Evolutionary conservation across 2,797 vertebrate species (phyloP).

Genomic region (Tenualosa ilisha): DNA sequence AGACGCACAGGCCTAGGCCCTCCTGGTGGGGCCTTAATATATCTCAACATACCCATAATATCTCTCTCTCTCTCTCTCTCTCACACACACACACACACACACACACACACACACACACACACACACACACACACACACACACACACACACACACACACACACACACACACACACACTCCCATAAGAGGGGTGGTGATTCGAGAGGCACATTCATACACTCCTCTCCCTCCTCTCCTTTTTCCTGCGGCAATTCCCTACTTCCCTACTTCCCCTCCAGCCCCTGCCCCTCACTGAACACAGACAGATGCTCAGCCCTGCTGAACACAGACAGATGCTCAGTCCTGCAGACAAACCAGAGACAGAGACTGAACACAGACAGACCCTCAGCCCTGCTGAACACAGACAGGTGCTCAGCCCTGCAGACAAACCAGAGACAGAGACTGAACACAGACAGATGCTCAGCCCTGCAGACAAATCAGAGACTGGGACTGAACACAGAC

Average conservation of each 20-base stretch:
- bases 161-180: constrained; percentile 11
- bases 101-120: constrained; percentile 21
- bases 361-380: not conserved
- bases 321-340: too few species aligned
- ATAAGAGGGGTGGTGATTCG: constrained; percentile 10
- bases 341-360: not conserved
- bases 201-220: constrained; percentile 46
- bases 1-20: not conserved
- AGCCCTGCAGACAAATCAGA: too few species aligned
- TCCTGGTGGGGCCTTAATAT: not conserved
- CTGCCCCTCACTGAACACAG: constrained; percentile 37
- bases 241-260: not conserved
- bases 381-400: too few species aligned
- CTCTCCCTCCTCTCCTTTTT: constrained; percentile 26
- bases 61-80: too few species aligned
- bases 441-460: too few species aligned
- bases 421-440: too few species aligned
- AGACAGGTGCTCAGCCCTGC: too few species aligned
- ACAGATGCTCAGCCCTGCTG: not conserved
- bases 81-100: constrained; percentile 14
- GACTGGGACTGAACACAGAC: constrained; percentile 23
- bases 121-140: too few species aligned
- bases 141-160: constrained; percentile 18
- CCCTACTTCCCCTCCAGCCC: constrained; percentile 35
- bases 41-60: not conserved